Evolutionary conservation across 35 echinoderm and acorn worm species (phyloP), one percentile per base, ranked within the genome.

Genomic region (Stichopus chloronotus): DNA sequence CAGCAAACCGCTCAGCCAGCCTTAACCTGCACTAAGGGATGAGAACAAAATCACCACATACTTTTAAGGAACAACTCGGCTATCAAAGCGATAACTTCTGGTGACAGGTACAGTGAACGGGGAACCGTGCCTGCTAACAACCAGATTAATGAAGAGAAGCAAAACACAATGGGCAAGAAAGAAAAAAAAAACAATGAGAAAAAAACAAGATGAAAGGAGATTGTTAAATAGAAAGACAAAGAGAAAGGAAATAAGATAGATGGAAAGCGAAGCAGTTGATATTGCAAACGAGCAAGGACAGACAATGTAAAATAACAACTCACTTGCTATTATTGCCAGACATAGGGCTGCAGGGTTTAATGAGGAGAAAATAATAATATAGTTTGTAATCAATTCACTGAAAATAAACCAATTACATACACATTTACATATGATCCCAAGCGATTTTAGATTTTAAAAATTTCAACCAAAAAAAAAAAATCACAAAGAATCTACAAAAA

Each of bases 271-370:
- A 74, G 69, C 69, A 20, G 7, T 74, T 20, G 22, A 74, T 19
- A 74, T 14, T 74, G 69, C 69, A 74, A 78, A 78, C 58, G 82
- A 85, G 82, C 82, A 53, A 58, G 55, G 57, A 85, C 82, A 53
- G 55, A 85, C 82, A 93, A 78, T 72, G 30, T 56, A 87, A 93
- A 86, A 93, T 77, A 76, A 83, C 72, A 91, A 96, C 95, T 96
- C 93, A 96, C 95, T 96, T 96, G 95, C 95, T 96, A 78, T 96
- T 96, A 83, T 93, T 94, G 86, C 95, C 93, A 59, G 95, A 96
- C 83, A 88, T 90, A 86, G 92, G 90, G 81, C 95, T 92, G 93
- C 93, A 93, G 90, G 59, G 82, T 85, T 85, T 85, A 85, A 85
- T 85, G 57, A 58, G 52, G 76, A 78, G 82, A 85, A 58, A 85